Base-by-base conservation (phyloP, 2,888 invertebrate genomes). In the Eumerus sabulonum region DNA sequence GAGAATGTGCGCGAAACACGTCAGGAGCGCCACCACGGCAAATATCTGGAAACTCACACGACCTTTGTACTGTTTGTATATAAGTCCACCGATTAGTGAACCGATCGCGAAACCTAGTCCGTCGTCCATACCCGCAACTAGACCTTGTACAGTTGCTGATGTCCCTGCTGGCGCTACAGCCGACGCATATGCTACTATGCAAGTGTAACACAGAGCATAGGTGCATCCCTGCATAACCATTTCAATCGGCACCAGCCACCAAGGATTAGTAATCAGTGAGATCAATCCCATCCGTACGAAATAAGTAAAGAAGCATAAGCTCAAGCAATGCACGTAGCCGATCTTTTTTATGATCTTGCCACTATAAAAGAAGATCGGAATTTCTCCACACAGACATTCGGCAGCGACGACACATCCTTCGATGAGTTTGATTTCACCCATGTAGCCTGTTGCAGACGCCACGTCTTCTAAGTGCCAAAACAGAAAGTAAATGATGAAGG, bases 91-190 rank as follows among this genome's bases (percentile, higher is more conserved):
- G 2, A 93, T 85, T 0, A 95, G 86, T 38, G 94, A 94, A 0
- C 95, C 95, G 53, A 95, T 86, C 0, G 95, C 93, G 85, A 93
- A 95, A 12, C 95, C 95, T 27, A 95, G 89, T 0, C 96, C 96
- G 85, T 96, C 96, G 85, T 96, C 96, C 93, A 95, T 93, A n/a
- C 95, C 96, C 0, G 95, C 95, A 40, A 95, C 94, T 27, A 96
- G 91, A 0, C 96, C 96, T 86, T 96, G 96, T 70, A 96, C 93
- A 0, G 96, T 96, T 7, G 95, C 95, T 3, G 95, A 94, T 68
- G 95, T 93, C 0, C 96, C 94, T 0, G 91, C 91, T 0, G 93
- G 93, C 0, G 93, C 92, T 2, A 93, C 91, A 0, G 90, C 90
- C 0, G 92, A 92, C 1, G 93, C 93, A 83, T 93, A 93, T 0